A percentile compares a stretch with the other conserved stretches of the same genome.
These are phyloP conservation scores for Pelobates fuscus DNA, from an alignment of 2,113 vertebrate species.

Conservation along the genomic window DNA sequence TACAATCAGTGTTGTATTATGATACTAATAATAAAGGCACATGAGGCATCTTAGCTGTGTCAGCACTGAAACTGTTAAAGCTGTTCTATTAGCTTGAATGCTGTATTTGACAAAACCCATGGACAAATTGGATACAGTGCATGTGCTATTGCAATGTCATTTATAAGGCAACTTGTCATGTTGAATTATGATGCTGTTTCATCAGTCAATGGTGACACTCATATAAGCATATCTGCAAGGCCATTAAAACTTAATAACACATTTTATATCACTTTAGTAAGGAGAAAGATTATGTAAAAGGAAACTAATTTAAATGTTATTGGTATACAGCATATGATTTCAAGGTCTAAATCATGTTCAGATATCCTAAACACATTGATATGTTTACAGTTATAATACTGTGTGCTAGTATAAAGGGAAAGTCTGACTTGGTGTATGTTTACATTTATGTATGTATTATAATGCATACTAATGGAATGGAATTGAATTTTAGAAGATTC, in stretches of 20 bases:
- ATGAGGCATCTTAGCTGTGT: too few relatives aligned
- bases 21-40: too few relatives aligned
- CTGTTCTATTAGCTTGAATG: too few relatives aligned
- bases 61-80: background rate
- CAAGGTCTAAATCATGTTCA: background rate
- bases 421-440: too few relatives aligned
- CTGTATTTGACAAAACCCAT: too few relatives aligned
- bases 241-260: background rate
- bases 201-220: background rate
- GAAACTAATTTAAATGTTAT: background rate
- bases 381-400: background rate
- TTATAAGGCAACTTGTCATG: background rate
- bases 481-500: too few relatives aligned
- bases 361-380: background rate
- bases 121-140: too few relatives aligned
- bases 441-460: too few relatives aligned
- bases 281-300: background rate
- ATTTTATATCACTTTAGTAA: background rate
- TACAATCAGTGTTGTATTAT: too few relatives aligned
- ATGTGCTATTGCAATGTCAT: background rate
- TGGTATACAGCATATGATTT: background rate
- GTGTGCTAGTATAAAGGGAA: too few relatives aligned
- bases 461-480: too few relatives aligned
- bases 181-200: conserved; percentile 1
- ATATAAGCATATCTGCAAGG: conserved; percentile 3